phyloP scores from a whole-genome alignment of 2,888 invertebrate species.

The Drosophila niveifrons region DNA sequence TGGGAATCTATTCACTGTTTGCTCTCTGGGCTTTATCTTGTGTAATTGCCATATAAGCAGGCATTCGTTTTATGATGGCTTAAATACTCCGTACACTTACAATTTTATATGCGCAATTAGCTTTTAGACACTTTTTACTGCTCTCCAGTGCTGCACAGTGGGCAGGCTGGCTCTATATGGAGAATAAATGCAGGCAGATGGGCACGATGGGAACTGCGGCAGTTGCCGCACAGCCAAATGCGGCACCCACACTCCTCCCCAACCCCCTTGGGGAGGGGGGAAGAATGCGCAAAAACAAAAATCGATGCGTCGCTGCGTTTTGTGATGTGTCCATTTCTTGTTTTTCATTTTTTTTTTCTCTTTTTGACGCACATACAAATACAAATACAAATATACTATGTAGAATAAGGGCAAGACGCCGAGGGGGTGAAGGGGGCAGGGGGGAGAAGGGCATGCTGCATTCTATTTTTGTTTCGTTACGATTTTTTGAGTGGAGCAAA shows the following conservation, averaged over 20 bases:
- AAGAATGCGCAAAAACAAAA: slow-evolving; percentile 36
- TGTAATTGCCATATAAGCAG: slow-evolving; percentile 64
- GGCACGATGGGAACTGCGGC: slow-evolving; percentile 48
- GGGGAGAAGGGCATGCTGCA: slow-evolving; percentile 29
- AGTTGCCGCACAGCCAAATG: slow-evolving; percentile 29
- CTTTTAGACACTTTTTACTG: slow-evolving; percentile 57
- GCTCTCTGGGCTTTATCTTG: slow-evolving; percentile 47
- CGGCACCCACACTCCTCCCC: not conserved
- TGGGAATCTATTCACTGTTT: not conserved
- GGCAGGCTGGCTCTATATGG: not conserved
- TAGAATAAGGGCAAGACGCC: slow-evolving; percentile 15
- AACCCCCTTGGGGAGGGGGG: not conserved
- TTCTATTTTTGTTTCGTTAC: slow-evolving; percentile 69
- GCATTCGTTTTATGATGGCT: slow-evolving; percentile 53
- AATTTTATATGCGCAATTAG: slow-evolving; percentile 58
- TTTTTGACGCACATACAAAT: slow-evolving; percentile 8
- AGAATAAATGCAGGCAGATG: slow-evolving; percentile 13
- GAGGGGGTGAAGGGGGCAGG: not conserved
- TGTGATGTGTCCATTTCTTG: slow-evolving; percentile 55
- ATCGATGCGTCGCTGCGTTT: slow-evolving; percentile 62
- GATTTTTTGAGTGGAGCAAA: slow-evolving; percentile 45
- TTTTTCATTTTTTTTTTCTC: slow-evolving; percentile 28
- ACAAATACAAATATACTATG: slow-evolving; percentile 3
- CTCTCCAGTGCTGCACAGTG: slow-evolving; percentile 6
- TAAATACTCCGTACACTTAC: slow-evolving; percentile 33